Base-by-base conservation (phyloP, 2,797 vertebrate species). In the Pagetopsis macropterus region DNA sequence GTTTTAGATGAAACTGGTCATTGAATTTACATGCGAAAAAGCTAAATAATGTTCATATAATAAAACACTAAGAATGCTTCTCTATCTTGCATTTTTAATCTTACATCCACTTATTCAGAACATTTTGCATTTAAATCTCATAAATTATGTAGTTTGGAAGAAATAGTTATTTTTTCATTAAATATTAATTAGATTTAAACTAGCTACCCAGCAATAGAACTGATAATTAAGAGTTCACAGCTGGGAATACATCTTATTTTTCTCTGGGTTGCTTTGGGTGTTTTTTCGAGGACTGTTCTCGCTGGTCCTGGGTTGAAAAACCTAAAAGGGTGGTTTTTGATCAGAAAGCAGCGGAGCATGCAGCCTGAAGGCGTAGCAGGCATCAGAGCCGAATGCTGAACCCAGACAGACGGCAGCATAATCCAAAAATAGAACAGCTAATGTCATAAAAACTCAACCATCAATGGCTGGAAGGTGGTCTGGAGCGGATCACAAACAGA, bases 21-120 rank as follows among this genome's bases (percentile, higher is more conserved):
- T 70, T 94, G 83, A 94, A 92, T 2, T 93, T 19, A 17, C 21
- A 44, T 49, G 55, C 15, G 46, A 3, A 37, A 37, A 37, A 27
- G 27, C 27, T 1, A 27, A 27, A 27, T 27, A 27, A 27, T 27
- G 4, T 27, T 27, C 4, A 27, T 27, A 27, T 27, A 43, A 7
- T 21, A 44, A 60, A 60, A 54, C 10, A 31, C 5, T 6, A 16
- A 3, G 9, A 4, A 37, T 9, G 50, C n/a, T 62, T 46, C 43
- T 51, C 3, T 27, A 19, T 55, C 15, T 56, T 14, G 3, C 49
- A 27, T 40, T 40, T 27, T 27, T 27, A 27, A 27, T 5, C 27
- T 1, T n/a, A 16, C 19, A 33, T 23, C 23, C 59, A 13, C 27
- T 71, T 16, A 56, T 56, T 45, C 37, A 4, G 27, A 4, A 33